Evolutionary conservation across 2,888 invertebrate species (phyloP).

Genomic region (Creontiades dilutus): DNA sequence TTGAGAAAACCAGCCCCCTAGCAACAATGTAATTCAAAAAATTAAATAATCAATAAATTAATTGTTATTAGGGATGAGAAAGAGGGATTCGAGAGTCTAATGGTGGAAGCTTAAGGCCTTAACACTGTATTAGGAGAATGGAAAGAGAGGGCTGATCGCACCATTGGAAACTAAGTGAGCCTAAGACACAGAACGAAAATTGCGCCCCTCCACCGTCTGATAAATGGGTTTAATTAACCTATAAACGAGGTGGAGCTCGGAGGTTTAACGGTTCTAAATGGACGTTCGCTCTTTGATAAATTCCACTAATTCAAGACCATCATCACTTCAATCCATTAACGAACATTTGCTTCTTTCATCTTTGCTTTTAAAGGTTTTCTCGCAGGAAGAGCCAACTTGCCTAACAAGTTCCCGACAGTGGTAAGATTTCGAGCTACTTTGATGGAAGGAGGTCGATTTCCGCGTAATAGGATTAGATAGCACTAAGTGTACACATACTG

Average conservation of each 20-base stretch:
- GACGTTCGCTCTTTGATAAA: slow-evolving; percentile 57
- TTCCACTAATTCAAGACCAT: slow-evolving; percentile 53
- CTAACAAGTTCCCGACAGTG: background rate
- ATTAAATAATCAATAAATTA: slow-evolving; percentile 36
- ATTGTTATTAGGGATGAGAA: background rate
- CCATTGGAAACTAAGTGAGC: slow-evolving; percentile 64
- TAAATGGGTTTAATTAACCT: slow-evolving; percentile 69
- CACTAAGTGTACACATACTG: background rate
- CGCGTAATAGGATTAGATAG: background rate
- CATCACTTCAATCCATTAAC: slow-evolving; percentile 66
- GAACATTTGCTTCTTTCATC: slow-evolving; percentile 37
- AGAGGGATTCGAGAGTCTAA: slow-evolving; percentile 24
- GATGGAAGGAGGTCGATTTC: slow-evolving; percentile 10
- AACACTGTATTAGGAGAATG: slow-evolving; percentile 53
- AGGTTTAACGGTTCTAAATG: slow-evolving; percentile 67
- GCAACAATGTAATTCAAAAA: background rate
- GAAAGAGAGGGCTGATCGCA: slow-evolving; percentile 21
- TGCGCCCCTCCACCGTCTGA: slow-evolving; percentile 53
- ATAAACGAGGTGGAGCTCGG: slow-evolving; percentile 57
- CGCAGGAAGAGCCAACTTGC: background rate
- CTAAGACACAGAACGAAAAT: slow-evolving; percentile 61
- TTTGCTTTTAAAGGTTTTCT: slow-evolving; percentile 10
- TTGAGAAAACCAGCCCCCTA: background rate
- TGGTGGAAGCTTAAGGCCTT: slow-evolving; percentile 48
- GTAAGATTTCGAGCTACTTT: background rate